Evolutionary conservation across 2,888 invertebrate species (phyloP).

Genomic region (Noctua janthina): DNA sequence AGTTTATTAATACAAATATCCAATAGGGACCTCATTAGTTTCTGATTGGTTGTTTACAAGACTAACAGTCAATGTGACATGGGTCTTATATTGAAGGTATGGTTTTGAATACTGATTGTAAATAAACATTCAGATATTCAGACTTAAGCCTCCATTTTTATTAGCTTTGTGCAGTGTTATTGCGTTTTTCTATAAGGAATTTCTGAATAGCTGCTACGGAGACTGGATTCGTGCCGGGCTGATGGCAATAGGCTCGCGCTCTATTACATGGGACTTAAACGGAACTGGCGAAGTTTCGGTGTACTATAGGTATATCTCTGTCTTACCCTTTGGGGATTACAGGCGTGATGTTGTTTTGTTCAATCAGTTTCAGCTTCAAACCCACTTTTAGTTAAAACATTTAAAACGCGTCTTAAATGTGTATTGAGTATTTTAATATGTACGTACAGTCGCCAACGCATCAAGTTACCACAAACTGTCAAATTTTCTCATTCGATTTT

Average conservation of each 20-base stretch:
- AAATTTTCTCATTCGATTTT: no score
- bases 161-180: neutral
- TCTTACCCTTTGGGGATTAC: neutral
- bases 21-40: slow-evolving; percentile 31
- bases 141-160: neutral
- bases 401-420: slow-evolving; percentile 4
- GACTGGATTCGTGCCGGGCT: neutral
- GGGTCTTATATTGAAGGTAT: neutral
- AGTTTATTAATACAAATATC: slow-evolving; percentile 40
- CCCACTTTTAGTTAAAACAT: neutral
- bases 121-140: neutral
- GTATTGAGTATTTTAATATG: slow-evolving; percentile 19
- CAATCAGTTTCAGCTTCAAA: neutral
- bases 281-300: neutral
- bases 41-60: neutral
- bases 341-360: neutral
- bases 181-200: neutral
- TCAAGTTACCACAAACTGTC: no score
- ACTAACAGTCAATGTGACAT: slow-evolving; percentile 3
- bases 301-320: neutral
- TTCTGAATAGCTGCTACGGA: neutral
- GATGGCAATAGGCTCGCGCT: neutral
- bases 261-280: neutral
- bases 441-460: no score
- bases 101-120: neutral